phyloP scores from a whole-genome alignment of 2,113 vertebrate genomes.

The Gopherus flavomarginatus region DNA sequence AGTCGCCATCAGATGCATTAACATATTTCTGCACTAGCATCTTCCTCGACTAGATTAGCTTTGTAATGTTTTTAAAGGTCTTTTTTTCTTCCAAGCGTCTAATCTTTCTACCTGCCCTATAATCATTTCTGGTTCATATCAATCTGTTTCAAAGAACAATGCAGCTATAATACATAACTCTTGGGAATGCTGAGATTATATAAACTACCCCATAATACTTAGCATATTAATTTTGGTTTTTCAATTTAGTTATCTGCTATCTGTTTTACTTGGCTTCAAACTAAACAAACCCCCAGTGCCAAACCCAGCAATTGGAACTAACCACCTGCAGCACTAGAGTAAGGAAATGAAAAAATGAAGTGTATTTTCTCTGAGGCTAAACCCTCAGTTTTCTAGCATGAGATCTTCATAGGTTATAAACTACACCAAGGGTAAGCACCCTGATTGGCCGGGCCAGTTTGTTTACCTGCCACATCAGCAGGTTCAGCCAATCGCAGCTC shows the following conservation, averaged over 20 bases:
- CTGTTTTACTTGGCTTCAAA: conserved; percentile 76
- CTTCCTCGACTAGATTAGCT: conserved; percentile 16
- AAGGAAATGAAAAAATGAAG: conserved; percentile 72
- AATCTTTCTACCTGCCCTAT: conserved; percentile 53
- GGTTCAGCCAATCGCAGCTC: no score
- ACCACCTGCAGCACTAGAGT: conserved; percentile 69
- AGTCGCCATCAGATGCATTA: neutral
- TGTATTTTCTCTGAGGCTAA: conserved; percentile 64
- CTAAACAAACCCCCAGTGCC: conserved; percentile 53
- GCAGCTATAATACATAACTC: conserved; percentile 47
- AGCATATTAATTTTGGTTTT: conserved; percentile 68
- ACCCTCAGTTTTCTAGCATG: conserved; percentile 32
- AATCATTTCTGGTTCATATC: conserved; percentile 40
- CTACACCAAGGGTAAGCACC: neutral
- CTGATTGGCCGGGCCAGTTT: no score
- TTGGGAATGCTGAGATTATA: conserved; percentile 62
- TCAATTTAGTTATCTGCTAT: conserved; percentile 67
- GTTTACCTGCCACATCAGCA: no score
- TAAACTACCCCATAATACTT: conserved; percentile 65
- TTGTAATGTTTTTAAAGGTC: conserved; percentile 3
- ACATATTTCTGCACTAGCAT: neutral
- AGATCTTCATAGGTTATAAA: conserved; percentile 54
- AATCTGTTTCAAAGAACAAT: conserved; percentile 61
- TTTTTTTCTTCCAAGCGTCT: neutral
- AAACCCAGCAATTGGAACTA: conserved; percentile 68